Evolutionary conservation across 2,113 vertebrate species (phyloP), one percentile per base, ranked within the genome.

Genomic region (Triplophysa siluroides): DNA sequence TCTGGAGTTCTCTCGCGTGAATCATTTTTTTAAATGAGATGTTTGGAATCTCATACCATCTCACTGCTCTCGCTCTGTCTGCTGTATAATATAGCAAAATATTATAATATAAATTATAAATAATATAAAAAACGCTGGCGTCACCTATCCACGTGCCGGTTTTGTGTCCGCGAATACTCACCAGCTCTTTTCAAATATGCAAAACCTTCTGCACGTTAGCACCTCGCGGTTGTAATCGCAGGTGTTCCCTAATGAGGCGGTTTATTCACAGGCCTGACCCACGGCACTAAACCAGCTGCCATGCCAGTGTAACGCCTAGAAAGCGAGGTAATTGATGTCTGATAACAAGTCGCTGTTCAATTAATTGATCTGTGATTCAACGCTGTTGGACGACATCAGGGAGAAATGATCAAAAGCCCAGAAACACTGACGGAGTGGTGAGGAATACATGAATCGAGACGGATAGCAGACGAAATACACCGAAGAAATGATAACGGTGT

Each of bases 201-300:
- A 79, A 75, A 79, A 60, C 23, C 18, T 19, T 43, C 47, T 76
- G 77, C 58, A 63, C 61, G 63, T 81, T 84, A 70, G 68, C 70
- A 19, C 84, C 82, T 64, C 26, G 61, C 52, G 61, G 71, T 68
- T 80, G 70, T 84, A 76, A 21, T 86, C 80, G 43, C 83, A 86
- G 82, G 82, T 88, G 81, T 58, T 60, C 72, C 43, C 4, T 85
- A 88, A 89, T 87, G 79, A 85, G 86, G 60, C 58, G 58, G 58
- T 58, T 78, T 82, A 83, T 87, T 87, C 86, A 54, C 26, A 76
- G 38, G 50, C 43, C 71, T 80, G 33, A 72, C 73, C 63, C 47
- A 56, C 79, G 80, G 81, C 78, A 68, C 78, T 67, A 72, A 84
- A 56, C 77, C 47, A 60, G 73, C 79, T 80, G 71, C 60, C 61